Conservation (phyloP, 2,797 vertebrate species). For the Melanotaenia parkinsoni region DNA sequence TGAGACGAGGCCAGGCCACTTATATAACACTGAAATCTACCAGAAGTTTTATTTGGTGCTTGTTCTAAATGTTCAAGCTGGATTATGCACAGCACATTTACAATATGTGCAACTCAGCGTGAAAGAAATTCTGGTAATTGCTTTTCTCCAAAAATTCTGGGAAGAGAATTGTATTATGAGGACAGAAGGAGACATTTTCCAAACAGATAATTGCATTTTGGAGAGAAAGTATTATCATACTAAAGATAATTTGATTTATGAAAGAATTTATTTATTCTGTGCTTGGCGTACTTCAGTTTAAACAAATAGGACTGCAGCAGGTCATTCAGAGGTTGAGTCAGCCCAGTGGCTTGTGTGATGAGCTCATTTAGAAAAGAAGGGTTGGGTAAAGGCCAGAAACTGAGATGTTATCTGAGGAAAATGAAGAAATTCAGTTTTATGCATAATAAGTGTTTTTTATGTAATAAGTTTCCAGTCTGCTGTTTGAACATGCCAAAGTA, state of each 20-base stretch:
- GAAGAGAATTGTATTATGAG: slow-evolving; percentile 1
- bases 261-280: background rate
- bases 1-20: slow-evolving; percentile 30
- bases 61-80: slow-evolving; percentile 15
- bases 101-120: background rate
- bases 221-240: background rate
- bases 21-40: slow-evolving; percentile 26
- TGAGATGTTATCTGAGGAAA: too few relatives aligned
- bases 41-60: slow-evolving; percentile 1
- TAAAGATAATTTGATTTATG: slow-evolving; percentile 1
- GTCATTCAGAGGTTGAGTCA: slow-evolving; percentile 1
- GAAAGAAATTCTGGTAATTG: background rate
- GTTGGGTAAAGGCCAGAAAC: background rate
- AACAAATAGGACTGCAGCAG: background rate
- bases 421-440: too few relatives aligned
- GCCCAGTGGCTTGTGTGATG: background rate
- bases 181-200: background rate
- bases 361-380: background rate
- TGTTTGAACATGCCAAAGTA: too few relatives aligned
- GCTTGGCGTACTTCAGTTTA: background rate
- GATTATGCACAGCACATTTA: background rate
- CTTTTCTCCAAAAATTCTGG: slow-evolving; percentile 5
- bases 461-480: too few relatives aligned
- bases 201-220: background rate
- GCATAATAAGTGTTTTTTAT: too few relatives aligned